Percentiles rank a stretch among this genome's conserved stretches.
phyloP scores from a whole-genome alignment of 2,888 invertebrate genomes.

The Nyleta sp. region DNA sequence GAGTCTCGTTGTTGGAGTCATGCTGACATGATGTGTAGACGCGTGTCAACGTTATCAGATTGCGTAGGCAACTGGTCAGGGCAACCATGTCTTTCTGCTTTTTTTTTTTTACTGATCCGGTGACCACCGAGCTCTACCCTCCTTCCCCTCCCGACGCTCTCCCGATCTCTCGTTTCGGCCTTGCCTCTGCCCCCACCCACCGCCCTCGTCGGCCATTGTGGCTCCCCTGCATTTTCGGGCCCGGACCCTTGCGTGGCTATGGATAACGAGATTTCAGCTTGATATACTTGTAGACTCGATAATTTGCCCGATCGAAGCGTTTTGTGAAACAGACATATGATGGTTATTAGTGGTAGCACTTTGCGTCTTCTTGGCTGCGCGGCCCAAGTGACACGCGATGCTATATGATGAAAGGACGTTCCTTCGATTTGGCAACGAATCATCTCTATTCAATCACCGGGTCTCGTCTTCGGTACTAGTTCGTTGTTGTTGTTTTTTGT shows the following conservation, averaged over 20 bases:
- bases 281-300: constrained; percentile 62
- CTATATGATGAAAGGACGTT: constrained; percentile 11
- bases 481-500: too few species aligned
- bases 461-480: too few species aligned
- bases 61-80: too few species aligned
- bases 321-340: constrained; percentile 39
- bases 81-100: too few species aligned
- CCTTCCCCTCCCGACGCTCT: too few species aligned
- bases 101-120: too few species aligned
- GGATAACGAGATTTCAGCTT: constrained; percentile 58
- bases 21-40: too few species aligned
- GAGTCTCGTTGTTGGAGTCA: too few species aligned
- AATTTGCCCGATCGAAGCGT: constrained; percentile 50
- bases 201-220: constrained; percentile 60
- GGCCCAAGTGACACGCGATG: constrained; percentile 38
- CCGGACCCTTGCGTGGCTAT: constrained; percentile 47
- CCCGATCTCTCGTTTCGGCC: constrained; percentile 65
- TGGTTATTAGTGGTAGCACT: constrained; percentile 38
- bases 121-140: too few species aligned
- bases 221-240: constrained; percentile 55
- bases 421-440: background rate
- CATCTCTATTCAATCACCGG: constrained; percentile 1
- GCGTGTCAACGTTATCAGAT: too few species aligned
- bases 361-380: constrained; percentile 18
- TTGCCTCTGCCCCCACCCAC: constrained; percentile 40